Percentiles rank a stretch among this genome's conserved stretches.
Evolutionary conservation across 2,113 vertebrate species (phyloP).

Genomic region (Lamprotornis superbus): DNA sequence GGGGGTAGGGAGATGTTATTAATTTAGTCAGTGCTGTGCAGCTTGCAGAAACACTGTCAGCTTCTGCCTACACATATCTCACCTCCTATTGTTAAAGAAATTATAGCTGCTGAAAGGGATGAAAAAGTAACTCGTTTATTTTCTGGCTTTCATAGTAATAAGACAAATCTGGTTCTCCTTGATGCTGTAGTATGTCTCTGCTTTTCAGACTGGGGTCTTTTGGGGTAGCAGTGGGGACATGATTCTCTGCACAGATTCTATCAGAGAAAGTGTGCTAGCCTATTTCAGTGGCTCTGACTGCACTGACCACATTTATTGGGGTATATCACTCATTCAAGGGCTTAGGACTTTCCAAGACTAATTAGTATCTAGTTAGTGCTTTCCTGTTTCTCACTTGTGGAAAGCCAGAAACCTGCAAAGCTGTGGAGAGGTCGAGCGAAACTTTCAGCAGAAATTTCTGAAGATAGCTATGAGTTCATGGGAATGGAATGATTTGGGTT

Average conservation of each 20-base stretch:
- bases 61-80: conserved; percentile 47
- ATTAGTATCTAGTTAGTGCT: not conserved
- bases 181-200: not conserved
- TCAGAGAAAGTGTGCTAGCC: not conserved
- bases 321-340: not conserved
- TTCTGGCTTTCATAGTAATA: not conserved
- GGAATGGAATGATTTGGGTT: not conserved
- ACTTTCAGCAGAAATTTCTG: not conserved
- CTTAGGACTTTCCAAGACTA: not conserved
- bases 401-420: not conserved
- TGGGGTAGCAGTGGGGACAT: not conserved
- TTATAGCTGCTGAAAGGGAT: not conserved
- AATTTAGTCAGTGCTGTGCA: not conserved
- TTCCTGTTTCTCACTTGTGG: not conserved
- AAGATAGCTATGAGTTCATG: not conserved
- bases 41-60: conserved; percentile 28
- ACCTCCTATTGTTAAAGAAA: conserved; percentile 36
- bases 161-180: not conserved
- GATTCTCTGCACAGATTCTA: not conserved
- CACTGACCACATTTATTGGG: not conserved
- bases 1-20: not conserved
- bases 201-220: not conserved
- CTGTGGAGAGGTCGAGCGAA: not conserved
- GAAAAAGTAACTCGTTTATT: not conserved
- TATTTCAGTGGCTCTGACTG: not conserved